Evolutionary conservation across 37 sponge, comb jelly and placozoan species (phyloP).

Genomic region (Ianthella basta): DNA sequence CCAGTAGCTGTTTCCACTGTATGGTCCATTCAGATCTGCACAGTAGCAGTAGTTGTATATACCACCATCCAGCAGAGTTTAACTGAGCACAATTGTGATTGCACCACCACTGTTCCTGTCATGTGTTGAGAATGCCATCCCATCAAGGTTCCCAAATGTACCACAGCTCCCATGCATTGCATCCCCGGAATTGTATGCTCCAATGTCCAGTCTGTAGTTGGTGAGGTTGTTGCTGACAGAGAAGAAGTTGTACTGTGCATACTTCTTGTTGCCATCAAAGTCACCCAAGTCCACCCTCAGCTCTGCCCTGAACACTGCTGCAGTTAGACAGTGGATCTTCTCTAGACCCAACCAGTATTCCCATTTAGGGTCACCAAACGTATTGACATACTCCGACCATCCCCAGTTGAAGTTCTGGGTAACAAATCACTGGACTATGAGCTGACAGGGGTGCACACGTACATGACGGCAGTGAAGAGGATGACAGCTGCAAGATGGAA

Average conservation of each 20-base stretch:
- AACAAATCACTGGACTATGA: conserved; percentile 48
- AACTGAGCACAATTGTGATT: conserved; percentile 15
- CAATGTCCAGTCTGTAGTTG: conserved; percentile 1
- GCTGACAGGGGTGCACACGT: conserved; percentile 57
- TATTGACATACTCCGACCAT: conserved; percentile 6
- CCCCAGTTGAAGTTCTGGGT: conserved; percentile 43
- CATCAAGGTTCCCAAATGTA: not conserved
- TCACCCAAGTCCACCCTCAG: conserved; percentile 9
- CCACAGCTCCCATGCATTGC: not conserved
- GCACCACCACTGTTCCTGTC: conserved; percentile 32
- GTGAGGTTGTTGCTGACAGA: not conserved
- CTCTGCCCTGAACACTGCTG: not conserved
- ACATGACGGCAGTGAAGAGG: conserved; percentile 65
- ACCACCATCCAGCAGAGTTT: conserved; percentile 28
- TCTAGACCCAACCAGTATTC: conserved; percentile 20
- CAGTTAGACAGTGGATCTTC: not conserved
- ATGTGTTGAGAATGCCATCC: conserved; percentile 27
- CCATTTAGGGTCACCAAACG: conserved; percentile 6
- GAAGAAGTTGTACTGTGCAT: conserved; percentile 16
- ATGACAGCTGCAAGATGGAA: conserved; percentile 67
- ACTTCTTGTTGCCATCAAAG: not conserved
- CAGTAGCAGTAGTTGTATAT: conserved; percentile 19
- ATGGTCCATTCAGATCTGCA: conserved; percentile 3
- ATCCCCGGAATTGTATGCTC: not conserved
- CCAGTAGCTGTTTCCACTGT: not conserved